phyloP scores from a whole-genome alignment of 2,797 vertebrate species.

The Ctenosaura bakeri region DNA sequence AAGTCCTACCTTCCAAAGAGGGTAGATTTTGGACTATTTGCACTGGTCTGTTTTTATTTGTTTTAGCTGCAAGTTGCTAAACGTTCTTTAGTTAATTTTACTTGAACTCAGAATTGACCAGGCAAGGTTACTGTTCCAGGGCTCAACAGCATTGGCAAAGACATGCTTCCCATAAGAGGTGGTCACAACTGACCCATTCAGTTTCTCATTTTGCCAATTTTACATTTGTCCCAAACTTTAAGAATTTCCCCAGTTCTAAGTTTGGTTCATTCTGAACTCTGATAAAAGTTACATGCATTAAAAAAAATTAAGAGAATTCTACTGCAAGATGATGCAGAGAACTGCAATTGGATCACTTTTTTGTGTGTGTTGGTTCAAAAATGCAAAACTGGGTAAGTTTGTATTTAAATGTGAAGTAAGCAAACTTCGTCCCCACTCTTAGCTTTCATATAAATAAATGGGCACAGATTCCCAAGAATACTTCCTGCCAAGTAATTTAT shows the following conservation, averaged over 20 bases:
- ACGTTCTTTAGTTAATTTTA: neutral
- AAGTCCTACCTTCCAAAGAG: conserved; percentile 58
- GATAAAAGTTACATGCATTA: neutral
- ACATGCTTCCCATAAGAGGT: conserved; percentile 61
- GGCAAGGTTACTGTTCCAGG: conserved; percentile 47
- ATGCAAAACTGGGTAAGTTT: neutral
- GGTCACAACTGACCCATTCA: neutral
- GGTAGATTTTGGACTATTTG: conserved; percentile 57
- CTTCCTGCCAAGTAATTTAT: neutral
- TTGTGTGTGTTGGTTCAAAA: neutral
- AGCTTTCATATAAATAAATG: conserved; percentile 66
- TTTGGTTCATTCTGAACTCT: neutral
- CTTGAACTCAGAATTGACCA: neutral
- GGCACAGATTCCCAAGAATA: neutral
- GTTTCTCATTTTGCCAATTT: neutral
- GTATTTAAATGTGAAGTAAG: neutral
- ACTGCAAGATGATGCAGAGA: neutral
- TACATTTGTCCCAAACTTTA: neutral
- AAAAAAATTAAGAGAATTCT: neutral
- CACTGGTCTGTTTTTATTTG: conserved; percentile 55
- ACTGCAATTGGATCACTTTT: neutral
- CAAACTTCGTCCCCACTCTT: neutral
- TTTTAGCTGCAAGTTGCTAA: conserved; percentile 65
- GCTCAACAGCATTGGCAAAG: conserved; percentile 61
- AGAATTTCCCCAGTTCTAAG: neutral